These are phyloP conservation scores for Oedothorax gibbosus DNA, from an alignment of 1,140 invertebrate species.

Conservation along the genomic window DNA sequence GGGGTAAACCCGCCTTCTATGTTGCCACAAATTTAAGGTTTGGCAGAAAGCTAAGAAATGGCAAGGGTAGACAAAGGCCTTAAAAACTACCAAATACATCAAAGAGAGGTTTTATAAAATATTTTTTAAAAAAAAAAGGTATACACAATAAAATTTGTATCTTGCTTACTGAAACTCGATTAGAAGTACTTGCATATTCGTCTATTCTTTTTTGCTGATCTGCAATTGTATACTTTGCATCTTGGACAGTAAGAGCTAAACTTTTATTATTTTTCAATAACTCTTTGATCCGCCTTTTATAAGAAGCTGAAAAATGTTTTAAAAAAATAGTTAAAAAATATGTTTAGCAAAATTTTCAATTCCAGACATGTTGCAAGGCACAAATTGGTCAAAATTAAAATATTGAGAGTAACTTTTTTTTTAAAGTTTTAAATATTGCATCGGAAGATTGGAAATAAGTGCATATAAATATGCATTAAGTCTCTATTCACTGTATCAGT, in stretches of 20 bases:
- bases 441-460: background rate
- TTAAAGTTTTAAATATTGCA: background rate
- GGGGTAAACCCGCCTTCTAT: too few relatives aligned
- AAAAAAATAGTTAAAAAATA: background rate
- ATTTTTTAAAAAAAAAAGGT: too few relatives aligned
- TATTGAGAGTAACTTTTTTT: background rate
- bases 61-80: too few relatives aligned
- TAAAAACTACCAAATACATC: too few relatives aligned
- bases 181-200: too few relatives aligned
- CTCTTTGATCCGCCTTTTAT: background rate
- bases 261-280: constrained; percentile 1
- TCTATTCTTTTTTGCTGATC: background rate
- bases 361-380: too few relatives aligned
- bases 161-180: too few relatives aligned
- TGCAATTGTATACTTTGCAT: background rate
- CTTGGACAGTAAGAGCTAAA: background rate
- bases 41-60: too few relatives aligned
- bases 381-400: too few relatives aligned
- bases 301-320: background rate
- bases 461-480: background rate
- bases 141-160: too few relatives aligned
- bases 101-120: too few relatives aligned
- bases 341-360: background rate
- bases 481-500: background rate
- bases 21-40: too few relatives aligned